These are phyloP conservation scores for Eulemur albifrons DNA, from an alignment of 2,797 vertebrate genomes.

Conservation along the genomic window DNA sequence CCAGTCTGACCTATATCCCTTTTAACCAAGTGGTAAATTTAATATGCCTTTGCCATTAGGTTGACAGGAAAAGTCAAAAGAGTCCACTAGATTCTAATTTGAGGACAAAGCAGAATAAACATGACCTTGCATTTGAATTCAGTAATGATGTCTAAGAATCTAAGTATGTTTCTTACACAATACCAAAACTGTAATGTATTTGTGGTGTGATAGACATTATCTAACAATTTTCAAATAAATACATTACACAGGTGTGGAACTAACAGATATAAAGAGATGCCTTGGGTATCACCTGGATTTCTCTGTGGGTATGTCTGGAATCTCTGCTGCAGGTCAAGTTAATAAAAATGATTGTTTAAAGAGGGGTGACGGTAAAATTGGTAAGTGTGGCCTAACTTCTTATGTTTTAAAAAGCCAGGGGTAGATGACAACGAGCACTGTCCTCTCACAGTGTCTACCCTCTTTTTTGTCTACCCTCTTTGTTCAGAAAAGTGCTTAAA, in stretches of 20 bases:
- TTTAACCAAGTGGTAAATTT: neutral
- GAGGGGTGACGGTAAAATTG: fast-evolving
- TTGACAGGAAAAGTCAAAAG: conserved; percentile 20
- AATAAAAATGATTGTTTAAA: conserved; percentile 37
- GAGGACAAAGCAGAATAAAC: neutral
- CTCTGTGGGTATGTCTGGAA: fast-evolving
- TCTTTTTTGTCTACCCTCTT: neutral
- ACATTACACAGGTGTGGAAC: conserved; percentile 75
- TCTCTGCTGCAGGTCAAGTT: fast-evolving
- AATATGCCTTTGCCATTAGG: neutral
- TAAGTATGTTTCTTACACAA: neutral
- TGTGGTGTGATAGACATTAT: neutral
- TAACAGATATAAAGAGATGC: conserved; percentile 79
- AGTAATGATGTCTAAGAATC: neutral
- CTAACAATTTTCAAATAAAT: conserved; percentile 54
- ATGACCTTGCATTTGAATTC: neutral
- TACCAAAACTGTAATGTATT: neutral
- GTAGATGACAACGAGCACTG: neutral
- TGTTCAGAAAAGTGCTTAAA: neutral
- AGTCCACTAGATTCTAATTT: neutral
- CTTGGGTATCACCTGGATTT: conserved; percentile 75
- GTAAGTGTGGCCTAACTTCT: conserved; percentile 67
- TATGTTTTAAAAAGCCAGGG: neutral
- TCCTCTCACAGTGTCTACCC: neutral
- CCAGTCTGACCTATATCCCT: neutral